Base-by-base conservation (phyloP, 1,140 invertebrate genomes). In the Watersipora subatra region DNA sequence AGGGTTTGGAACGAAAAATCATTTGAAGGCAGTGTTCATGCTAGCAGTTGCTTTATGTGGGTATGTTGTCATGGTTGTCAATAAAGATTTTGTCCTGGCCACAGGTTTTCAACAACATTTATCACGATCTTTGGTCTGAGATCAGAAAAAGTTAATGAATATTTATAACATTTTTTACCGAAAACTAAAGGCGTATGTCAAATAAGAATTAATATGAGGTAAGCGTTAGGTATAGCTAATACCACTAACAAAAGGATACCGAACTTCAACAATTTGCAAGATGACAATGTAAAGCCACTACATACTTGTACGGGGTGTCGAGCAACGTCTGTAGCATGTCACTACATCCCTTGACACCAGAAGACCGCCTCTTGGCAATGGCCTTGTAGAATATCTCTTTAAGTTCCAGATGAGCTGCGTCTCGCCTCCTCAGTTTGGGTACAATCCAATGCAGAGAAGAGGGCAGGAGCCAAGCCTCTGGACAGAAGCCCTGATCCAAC, bases 321-420 rank as follows among this genome's bases (percentile, higher is more conserved):
- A 76, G 69, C 12, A 76, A 58, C 1, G 74, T 76, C 61, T 75
- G 73, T 57, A 76, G 61, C 73, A 76, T 76, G 64, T 76, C 75
- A 34, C 74, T 73, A 12, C 67, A 61, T 55, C 69, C 64, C 27
- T 30, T 46, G 17, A 65, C 57, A 2, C 65, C 65, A 29, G 69
- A 61, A 24, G 62, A 66, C 24, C 72, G 56, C 17, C 75, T 64
- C 30, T 69, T 70, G 56, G 68, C 58, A 57, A 76, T 75, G 1
- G 68, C 73, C n/a, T 68, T 57, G 57, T 69, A 69, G 62, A 76
- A 76, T 22, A 75, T 70, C 59, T 69, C 61, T 62, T 75, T 74
- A 34, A 76, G 68, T 63, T 72, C 69, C 34, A 58, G 19, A 28
- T 76, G 70, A 22, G 74, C 74, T 27, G 28, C 62, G 64, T 76